Base-by-base conservation (phyloP, 2,888 invertebrate species). In the Athalia rosae region DNA sequence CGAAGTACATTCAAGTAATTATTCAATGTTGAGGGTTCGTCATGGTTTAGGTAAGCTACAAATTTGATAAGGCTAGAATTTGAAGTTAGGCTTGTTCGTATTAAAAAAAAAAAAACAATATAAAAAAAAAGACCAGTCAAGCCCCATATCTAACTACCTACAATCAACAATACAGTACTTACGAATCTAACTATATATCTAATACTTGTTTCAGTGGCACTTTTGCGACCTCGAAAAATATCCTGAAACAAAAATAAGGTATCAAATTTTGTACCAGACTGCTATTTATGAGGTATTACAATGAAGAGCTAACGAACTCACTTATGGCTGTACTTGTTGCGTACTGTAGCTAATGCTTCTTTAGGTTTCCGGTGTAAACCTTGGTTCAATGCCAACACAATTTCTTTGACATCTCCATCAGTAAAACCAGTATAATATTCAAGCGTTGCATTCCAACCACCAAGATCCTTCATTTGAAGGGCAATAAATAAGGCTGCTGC, bases 281-380 rank as follows among this genome's bases (percentile, higher is more conserved):
- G 28, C 28, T 28, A 28, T 28, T 28, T 28, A 28, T 1, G 28
- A 28, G 28, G 28, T 28, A 2, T 28, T 28, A 28, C 28, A 28
- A 28, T 28, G 28, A 28, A 28, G 28, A 28, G 28, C 28, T 28
- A 28, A 28, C 28, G 28, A 28, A 91, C 92, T 91, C 90, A 93
- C 93, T 94, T 94, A 90, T 99, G 98, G 4, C 97, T 97, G 90
- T 99, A 99, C 91, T 99, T 99, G 90, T 95, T 96, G 82, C 95
- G 92, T 76, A 98, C 95, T 48, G 98, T 98, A 91, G 94, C 94
- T 82, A 97, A 92, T 79, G 95, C 94, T 50, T 94, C 93, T 86
- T 94, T 94, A n/a, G 94, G 94, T 85, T 95, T 95, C 85, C 94
- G 93, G 85, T 95, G 94, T 2, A 98, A 91, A 79, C 94, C 93